These are phyloP conservation scores for Irena cyanogastra DNA, from an alignment of 2,113 vertebrate genomes.

Conservation along the genomic window DNA sequence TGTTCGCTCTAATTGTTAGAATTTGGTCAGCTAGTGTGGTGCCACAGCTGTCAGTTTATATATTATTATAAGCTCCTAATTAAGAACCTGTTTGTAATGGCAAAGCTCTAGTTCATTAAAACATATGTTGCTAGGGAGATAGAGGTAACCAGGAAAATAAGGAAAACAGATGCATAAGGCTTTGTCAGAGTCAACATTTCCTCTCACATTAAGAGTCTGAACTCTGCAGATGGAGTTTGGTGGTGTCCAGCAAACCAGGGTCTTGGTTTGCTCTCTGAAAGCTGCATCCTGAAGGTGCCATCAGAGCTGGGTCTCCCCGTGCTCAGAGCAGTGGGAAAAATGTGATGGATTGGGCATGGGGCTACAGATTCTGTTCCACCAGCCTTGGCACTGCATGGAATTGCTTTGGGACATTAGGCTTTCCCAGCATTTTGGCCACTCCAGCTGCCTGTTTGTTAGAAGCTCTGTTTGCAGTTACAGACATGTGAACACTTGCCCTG, in stretches of 20 bases:
- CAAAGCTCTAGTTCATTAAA: constrained; percentile 26
- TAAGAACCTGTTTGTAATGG: constrained; percentile 53
- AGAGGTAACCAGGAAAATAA: neutral
- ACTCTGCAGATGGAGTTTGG: neutral
- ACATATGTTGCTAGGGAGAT: constrained; percentile 37
- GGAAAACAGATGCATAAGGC: neutral
- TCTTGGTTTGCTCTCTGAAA: neutral
- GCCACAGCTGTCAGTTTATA: constrained; percentile 39
- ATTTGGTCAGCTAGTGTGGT: constrained; percentile 29
- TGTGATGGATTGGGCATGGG: fast-evolving
- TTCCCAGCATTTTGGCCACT: neutral
- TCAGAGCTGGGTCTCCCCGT: neutral
- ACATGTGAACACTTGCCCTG: neutral
- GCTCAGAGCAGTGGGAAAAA: neutral
- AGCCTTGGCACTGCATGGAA: neutral
- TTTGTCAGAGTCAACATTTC: neutral
- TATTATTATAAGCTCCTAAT: constrained; percentile 53
- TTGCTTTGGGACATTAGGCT: neutral
- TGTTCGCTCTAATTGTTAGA: neutral
- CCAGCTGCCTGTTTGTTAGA: neutral
- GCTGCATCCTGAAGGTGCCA: neutral
- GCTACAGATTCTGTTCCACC: neutral
- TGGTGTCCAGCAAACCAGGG: neutral
- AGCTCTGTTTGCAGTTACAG: neutral
- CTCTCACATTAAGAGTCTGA: neutral